phyloP scores from a whole-genome alignment of 2,797 vertebrate species.

The Zenarchopterus dispar region DNA sequence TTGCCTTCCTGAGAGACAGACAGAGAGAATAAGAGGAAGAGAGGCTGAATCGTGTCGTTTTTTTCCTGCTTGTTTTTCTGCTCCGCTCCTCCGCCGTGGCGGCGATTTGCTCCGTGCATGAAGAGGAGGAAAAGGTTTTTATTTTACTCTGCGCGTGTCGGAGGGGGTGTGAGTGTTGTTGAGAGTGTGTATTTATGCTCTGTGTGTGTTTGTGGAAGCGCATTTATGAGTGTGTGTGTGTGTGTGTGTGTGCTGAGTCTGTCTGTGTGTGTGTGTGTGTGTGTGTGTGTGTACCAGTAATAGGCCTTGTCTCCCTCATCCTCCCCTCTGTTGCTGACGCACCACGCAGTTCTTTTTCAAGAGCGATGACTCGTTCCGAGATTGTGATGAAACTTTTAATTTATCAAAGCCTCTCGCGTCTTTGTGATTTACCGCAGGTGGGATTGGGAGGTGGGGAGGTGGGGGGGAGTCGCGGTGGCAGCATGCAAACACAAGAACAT shows the following conservation, averaged over 20 bases:
- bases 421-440: constrained; percentile 45
- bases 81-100: constrained; percentile 67
- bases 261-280: constrained; percentile 26
- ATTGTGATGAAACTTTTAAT: constrained; percentile 82
- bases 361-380: constrained; percentile 79
- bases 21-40: constrained; percentile 77
- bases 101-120: constrained; percentile 68
- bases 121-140: constrained; percentile 78
- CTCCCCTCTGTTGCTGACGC: constrained; percentile 80
- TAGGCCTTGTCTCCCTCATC: constrained; percentile 85
- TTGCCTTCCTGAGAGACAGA: constrained; percentile 83
- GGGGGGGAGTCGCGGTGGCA: neutral
- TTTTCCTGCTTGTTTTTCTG: constrained; percentile 77
- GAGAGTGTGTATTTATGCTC: constrained; percentile 66
- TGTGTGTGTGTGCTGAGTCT: constrained; percentile 36
- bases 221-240: constrained; percentile 38
- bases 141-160: constrained; percentile 68
- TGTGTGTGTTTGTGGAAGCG: constrained; percentile 41
- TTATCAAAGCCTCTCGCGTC: constrained; percentile 49
- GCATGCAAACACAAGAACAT: constrained; percentile 47
- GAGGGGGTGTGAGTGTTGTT: constrained; percentile 70
- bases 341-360: constrained; percentile 88
- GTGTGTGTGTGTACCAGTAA: constrained; percentile 69
- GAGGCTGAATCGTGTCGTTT: constrained; percentile 78
- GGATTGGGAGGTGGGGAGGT: neutral